Evolutionary conservation across 2,113 vertebrate species (phyloP).

Genomic region (Syngnathus typhle): DNA sequence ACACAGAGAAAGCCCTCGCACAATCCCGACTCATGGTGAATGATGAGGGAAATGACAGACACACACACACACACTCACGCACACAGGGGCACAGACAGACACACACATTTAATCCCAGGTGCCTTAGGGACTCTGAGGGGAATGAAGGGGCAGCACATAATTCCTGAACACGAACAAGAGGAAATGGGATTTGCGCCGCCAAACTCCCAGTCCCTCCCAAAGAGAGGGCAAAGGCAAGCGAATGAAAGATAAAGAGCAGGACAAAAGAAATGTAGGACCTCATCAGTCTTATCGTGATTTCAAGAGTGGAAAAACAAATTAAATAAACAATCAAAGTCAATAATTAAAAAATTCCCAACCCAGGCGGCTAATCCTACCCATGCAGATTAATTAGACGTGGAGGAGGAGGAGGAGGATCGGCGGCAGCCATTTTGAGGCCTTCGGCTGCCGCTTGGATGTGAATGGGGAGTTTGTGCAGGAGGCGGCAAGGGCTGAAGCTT

Average conservation of each 20-base stretch:
- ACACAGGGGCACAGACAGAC: constrained; percentile 1
- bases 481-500: constrained; percentile 28
- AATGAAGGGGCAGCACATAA: constrained; percentile 54
- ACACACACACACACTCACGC: constrained; percentile 25
- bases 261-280: constrained; percentile 35
- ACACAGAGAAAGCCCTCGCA: constrained; percentile 23
- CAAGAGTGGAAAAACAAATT: constrained; percentile 32
- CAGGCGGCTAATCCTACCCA: constrained; percentile 48
- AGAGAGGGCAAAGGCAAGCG: constrained; percentile 33
- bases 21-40: constrained; percentile 25
- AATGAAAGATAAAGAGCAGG: constrained; percentile 37
- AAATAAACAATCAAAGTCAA: constrained; percentile 38
- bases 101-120: constrained; percentile 56
- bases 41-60: constrained; percentile 10
- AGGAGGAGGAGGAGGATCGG: constrained; percentile 12
- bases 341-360: constrained; percentile 43
- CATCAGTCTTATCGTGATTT: constrained; percentile 36
- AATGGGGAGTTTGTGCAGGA: constrained; percentile 23
- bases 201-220: constrained; percentile 28
- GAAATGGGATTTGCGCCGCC: constrained; percentile 57
- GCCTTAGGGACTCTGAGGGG: constrained; percentile 51
- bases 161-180: constrained; percentile 59
- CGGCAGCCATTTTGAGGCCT: constrained; percentile 36
- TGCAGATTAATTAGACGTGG: constrained; percentile 25
- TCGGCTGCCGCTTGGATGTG: constrained; percentile 19